Conservation (phyloP, 2,888 invertebrate genomes). For the Caenorhabditis sp. region DNA sequence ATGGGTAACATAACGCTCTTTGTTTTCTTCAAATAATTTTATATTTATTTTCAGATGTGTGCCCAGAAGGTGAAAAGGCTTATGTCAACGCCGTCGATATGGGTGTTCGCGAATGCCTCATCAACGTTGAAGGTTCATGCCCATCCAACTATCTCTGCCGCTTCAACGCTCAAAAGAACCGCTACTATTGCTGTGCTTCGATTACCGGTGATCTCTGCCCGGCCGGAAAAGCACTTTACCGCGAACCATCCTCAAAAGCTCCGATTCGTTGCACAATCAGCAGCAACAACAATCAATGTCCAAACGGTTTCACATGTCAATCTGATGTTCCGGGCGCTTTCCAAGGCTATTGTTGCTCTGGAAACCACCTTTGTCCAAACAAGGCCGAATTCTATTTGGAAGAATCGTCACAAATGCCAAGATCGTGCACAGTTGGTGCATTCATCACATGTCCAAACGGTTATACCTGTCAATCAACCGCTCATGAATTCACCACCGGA, state of each 20-base stretch:
- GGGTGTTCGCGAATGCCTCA: slow-evolving; percentile 67
- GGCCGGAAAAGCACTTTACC: slow-evolving; percentile 66
- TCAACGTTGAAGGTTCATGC: slow-evolving; percentile 68
- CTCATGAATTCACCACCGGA: slow-evolving; percentile 66
- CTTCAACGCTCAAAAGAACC: slow-evolving; percentile 65
- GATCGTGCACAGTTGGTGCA: slow-evolving; percentile 68
- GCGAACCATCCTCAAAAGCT: slow-evolving; percentile 62
- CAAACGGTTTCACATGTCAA: slow-evolving; percentile 64
- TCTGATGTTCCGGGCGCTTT: slow-evolving; percentile 68
- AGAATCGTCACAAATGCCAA: slow-evolving; percentile 66
- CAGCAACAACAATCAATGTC: slow-evolving; percentile 61
- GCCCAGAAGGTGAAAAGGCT: slow-evolving; percentile 69
- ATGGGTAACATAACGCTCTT: slow-evolving; percentile 59
- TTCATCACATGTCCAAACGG: slow-evolving; percentile 70
- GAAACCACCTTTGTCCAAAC: slow-evolving; percentile 65
- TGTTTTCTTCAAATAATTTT: no score
- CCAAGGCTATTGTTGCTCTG: slow-evolving; percentile 69
- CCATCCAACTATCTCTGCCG: slow-evolving; percentile 69
- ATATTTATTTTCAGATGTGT: slow-evolving; percentile 59
- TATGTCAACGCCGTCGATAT: slow-evolving; percentile 69
- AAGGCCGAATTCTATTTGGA: slow-evolving; percentile 69
- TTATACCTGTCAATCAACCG: slow-evolving; percentile 60
- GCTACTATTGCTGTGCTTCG: slow-evolving; percentile 70
- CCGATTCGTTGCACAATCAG: slow-evolving; percentile 66
- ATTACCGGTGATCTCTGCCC: slow-evolving; percentile 68